These are phyloP conservation scores for Oxystoma pomonae DNA, from an alignment of 2,888 invertebrate species.

Conservation along the genomic window DNA sequence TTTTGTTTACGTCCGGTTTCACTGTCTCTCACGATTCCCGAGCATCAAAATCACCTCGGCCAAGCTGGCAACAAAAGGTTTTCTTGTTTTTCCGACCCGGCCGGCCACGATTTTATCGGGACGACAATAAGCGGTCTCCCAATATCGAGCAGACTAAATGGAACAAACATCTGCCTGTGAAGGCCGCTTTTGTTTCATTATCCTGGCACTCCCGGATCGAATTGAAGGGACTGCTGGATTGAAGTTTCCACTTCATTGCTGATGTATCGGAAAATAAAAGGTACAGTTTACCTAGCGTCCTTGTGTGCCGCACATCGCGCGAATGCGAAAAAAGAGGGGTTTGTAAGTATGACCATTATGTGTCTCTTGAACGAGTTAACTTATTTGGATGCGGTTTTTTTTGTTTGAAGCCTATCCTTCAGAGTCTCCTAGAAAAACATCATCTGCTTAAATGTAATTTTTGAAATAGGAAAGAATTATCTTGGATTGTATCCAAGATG, in stretches of 20 bases:
- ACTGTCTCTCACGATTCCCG: not conserved
- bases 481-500: too few species aligned
- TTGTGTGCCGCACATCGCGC: too few species aligned
- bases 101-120: not conserved
- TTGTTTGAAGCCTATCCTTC: too few species aligned
- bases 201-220: not conserved
- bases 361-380: too few species aligned
- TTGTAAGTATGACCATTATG: too few species aligned
- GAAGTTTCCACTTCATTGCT: not conserved
- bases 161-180: constrained; percentile 23
- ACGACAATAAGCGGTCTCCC: not conserved
- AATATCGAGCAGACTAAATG: constrained; percentile 8
- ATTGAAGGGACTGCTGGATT: not conserved
- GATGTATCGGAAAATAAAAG: not conserved
- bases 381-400: too few species aligned
- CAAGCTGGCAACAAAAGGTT: not conserved
- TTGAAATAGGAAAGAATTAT: too few species aligned
- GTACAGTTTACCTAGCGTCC: too few species aligned
- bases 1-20: not conserved
- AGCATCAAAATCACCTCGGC: not conserved
- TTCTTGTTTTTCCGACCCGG: not conserved
- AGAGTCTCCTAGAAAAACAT: too few species aligned
- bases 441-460: too few species aligned
- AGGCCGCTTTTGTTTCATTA: constrained; percentile 27
- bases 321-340: too few species aligned